Evolutionary conservation across 2,797 vertebrate species (phyloP).

Genomic region (Lacerta viridis): DNA sequence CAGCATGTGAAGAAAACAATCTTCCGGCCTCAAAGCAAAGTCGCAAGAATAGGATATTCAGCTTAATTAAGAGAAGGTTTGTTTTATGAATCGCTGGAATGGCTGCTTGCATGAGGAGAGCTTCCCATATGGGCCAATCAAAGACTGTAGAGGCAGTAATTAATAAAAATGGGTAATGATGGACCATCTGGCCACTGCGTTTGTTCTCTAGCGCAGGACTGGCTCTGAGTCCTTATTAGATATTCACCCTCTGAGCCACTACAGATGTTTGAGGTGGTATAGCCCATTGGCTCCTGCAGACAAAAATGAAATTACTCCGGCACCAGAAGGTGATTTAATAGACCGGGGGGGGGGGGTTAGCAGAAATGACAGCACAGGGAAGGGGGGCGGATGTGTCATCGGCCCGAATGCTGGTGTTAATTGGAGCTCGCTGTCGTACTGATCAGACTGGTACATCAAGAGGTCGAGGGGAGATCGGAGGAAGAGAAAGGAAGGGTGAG

Average conservation of each 20-base stretch:
- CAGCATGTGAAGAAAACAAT: conserved; percentile 46
- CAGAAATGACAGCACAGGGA: too few species aligned
- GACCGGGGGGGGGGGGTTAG: background rate
- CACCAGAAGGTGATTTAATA: conserved; percentile 31
- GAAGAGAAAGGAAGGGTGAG: background rate
- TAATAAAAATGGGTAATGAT: conserved; percentile 69
- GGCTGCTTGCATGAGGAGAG: conserved; percentile 21
- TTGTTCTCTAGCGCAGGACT: background rate
- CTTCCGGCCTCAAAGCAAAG: conserved; percentile 42
- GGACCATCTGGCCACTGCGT: conserved; percentile 58
- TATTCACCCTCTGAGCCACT: conserved; percentile 57
- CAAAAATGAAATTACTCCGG: conserved; percentile 31
- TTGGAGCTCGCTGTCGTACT: conserved; percentile 12
- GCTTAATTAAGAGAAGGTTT: conserved; percentile 43
- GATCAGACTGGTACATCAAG: fast-evolving
- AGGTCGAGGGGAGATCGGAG: background rate
- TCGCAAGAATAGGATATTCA: background rate
- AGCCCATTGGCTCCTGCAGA: conserved; percentile 36
- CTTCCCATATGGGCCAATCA: conserved; percentile 47
- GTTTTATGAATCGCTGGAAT: conserved; percentile 46
- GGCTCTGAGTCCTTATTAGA: conserved; percentile 58
- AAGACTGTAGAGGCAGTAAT: conserved; percentile 46
- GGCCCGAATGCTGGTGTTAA: background rate
- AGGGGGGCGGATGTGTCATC: background rate
- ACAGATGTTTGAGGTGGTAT: conserved; percentile 36